phyloP scores from a whole-genome alignment of 2,888 invertebrate genomes.

The Polyploca ridens region DNA sequence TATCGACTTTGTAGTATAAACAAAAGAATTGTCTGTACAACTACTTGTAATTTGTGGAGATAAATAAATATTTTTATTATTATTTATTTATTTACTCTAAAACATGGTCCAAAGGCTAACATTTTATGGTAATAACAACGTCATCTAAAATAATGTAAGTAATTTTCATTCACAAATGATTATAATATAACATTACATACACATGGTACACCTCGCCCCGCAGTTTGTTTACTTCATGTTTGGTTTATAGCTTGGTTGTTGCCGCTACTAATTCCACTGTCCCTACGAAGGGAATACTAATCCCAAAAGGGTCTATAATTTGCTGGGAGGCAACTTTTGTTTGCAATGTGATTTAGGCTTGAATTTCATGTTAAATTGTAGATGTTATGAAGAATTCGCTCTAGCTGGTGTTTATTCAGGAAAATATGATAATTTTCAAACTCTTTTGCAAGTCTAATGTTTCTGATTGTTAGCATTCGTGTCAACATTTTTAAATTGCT shows the following conservation, averaged over 20 bases:
- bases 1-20: too few species aligned
- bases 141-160: too few species aligned
- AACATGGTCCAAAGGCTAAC: too few species aligned
- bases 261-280: not conserved
- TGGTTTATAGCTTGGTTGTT: not conserved
- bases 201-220: not conserved
- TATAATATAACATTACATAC: too few species aligned
- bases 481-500: not conserved
- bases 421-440: constrained; percentile 4
- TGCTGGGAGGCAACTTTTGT: constrained; percentile 2
- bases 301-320: constrained; percentile 9
- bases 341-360: not conserved
- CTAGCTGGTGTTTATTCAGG: not conserved
- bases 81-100: too few species aligned
- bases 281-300: not conserved
- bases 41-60: too few species aligned
- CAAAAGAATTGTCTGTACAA: too few species aligned
- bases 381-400: not conserved
- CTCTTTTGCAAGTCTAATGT: not conserved
- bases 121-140: too few species aligned
- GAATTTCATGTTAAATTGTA: not conserved
- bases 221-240: not conserved
- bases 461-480: not conserved
- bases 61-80: too few species aligned
- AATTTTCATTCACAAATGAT: too few species aligned